Evolutionary conservation across 2,797 vertebrate species (phyloP).

Genomic region (Pterois miles): DNA sequence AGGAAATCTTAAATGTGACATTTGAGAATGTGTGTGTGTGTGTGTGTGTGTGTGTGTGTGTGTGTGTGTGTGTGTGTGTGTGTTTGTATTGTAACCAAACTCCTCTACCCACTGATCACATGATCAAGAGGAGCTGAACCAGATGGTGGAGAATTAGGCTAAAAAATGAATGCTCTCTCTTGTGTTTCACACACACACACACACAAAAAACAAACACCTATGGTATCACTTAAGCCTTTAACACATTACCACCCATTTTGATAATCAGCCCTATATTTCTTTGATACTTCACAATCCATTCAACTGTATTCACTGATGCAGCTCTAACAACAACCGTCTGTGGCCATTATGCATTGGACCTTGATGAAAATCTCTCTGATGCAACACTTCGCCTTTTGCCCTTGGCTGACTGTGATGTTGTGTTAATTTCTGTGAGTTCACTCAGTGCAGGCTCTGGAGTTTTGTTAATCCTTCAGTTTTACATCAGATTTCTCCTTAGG

Average conservation of each 20-base stretch:
- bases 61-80: conserved; percentile 13
- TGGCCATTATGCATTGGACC: background rate
- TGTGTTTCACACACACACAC: background rate
- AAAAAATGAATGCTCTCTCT: conserved; percentile 26
- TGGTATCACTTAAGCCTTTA: conserved; percentile 7
- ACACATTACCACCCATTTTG: background rate
- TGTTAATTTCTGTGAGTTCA: conserved; percentile 27
- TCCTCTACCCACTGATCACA: conserved; percentile 52
- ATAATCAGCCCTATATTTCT: background rate
- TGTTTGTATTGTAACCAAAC: conserved; percentile 43
- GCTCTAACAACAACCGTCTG: background rate
- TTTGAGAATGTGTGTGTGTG: conserved; percentile 12
- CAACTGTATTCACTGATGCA: background rate
- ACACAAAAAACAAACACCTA: background rate
- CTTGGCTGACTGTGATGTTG: background rate
- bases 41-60: conserved; percentile 26
- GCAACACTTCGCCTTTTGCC: background rate
- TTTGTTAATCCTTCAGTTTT: conserved; percentile 49
- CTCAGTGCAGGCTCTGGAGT: conserved; percentile 19
- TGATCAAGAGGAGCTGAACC: conserved; percentile 67
- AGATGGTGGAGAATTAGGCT: conserved; percentile 64
- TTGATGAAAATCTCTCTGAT: background rate
- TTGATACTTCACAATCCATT: background rate
- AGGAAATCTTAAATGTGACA: conserved; percentile 39
- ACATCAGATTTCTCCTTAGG: conserved; percentile 54